phyloP scores from a whole-genome alignment of 2,888 invertebrate genomes.

The Vanessa cardui region DNA sequence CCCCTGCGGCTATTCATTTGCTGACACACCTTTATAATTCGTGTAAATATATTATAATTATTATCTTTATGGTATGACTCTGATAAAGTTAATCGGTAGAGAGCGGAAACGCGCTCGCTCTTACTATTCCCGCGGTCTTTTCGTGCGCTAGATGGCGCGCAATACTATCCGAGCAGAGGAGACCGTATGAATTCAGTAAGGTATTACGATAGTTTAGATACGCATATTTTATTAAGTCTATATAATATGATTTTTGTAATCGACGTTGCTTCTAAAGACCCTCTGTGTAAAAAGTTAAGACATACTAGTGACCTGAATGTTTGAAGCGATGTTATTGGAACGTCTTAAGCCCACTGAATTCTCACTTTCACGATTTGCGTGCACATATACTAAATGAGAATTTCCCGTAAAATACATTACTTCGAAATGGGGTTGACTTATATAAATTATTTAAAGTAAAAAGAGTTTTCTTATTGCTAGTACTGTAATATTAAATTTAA shows the following conservation, averaged over 20 bases:
- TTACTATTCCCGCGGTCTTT: conserved; percentile 27
- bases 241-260: conserved; percentile 82
- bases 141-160: conserved; percentile 9
- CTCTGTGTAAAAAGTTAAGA: conserved; percentile 81
- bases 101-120: conserved; percentile 42
- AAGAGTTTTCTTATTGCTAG: conserved; percentile 77
- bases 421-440: conserved; percentile 78
- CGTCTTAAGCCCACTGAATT: conserved; percentile 78
- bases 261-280: conserved; percentile 82
- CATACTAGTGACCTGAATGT: conserved; percentile 83
- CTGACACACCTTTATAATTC: conserved; percentile 79
- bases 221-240: conserved; percentile 82
- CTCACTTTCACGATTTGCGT: conserved; percentile 79
- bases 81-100: conserved; percentile 56
- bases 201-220: conserved; percentile 76
- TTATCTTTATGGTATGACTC: conserved; percentile 78
- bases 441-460: conserved; percentile 79
- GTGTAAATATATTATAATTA: conserved; percentile 81
- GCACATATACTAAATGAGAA: conserved; percentile 76
- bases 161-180: not conserved
- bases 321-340: conserved; percentile 75
- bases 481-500: conserved; percentile 81
- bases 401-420: conserved; percentile 68
- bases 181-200: conserved; percentile 46
- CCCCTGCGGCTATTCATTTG: conserved; percentile 78